Evolutionary conservation across 1,140 invertebrate species (phyloP).

Genomic region (Popillia japonica): DNA sequence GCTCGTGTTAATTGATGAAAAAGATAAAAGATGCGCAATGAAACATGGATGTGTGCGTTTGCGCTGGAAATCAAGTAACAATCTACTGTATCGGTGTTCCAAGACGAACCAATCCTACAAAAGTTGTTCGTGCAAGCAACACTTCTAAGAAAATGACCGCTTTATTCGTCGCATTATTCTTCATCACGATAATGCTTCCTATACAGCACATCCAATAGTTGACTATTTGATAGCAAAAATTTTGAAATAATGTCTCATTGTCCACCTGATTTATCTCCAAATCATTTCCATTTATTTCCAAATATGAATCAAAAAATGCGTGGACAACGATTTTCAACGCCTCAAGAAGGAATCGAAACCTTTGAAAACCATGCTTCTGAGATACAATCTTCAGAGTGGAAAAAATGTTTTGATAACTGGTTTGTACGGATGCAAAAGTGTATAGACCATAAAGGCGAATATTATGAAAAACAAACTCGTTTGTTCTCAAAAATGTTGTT

Average conservation of each 20-base stretch:
- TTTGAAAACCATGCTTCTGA: too few species aligned
- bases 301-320: background rate
- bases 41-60: slow-evolving; percentile 15
- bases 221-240: background rate
- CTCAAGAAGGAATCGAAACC: too few species aligned
- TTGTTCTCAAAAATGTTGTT: too few species aligned
- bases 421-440: too few species aligned
- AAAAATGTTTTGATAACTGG: too few species aligned
- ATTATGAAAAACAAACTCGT: too few species aligned
- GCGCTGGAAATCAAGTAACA: slow-evolving; percentile 51
- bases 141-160: slow-evolving; percentile 51
- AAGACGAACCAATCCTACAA: slow-evolving; percentile 55
- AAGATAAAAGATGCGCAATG: too few species aligned
- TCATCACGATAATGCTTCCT: slow-evolving; percentile 45
- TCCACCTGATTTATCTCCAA: background rate
- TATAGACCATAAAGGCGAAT: too few species aligned
- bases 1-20: too few species aligned
- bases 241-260: background rate
- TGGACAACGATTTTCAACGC: too few species aligned
- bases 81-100: slow-evolving; percentile 52
- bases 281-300: background rate
- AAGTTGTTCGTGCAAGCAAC: slow-evolving; percentile 46
- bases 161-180: slow-evolving; percentile 41
- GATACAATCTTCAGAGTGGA: too few species aligned
- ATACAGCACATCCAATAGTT: slow-evolving; percentile 32